Conservation (phyloP, 2,797 vertebrate genomes). For the Poecilia gillii region DNA sequence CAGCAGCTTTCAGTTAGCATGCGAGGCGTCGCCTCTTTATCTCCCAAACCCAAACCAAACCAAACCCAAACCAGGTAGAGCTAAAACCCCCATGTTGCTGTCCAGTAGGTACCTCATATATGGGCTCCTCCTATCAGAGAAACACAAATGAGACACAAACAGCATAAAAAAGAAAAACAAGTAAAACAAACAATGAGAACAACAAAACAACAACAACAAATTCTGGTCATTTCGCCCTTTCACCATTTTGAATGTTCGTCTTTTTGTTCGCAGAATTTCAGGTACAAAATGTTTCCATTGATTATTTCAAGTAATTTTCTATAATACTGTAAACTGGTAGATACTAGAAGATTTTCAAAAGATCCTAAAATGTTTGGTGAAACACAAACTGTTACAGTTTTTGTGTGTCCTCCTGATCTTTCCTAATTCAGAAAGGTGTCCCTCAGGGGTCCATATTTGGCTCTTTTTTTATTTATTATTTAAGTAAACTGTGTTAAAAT, state of each 20-base stretch:
- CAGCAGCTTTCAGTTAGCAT: background rate
- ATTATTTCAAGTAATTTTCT: no score
- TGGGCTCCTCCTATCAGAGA: slow-evolving; percentile 81
- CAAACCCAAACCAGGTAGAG: background rate
- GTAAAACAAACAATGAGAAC: slow-evolving; percentile 39
- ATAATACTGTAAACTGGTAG: background rate
- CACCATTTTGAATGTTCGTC: background rate
- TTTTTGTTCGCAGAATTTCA: background rate
- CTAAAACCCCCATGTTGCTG: slow-evolving; percentile 62
- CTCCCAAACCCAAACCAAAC: background rate
- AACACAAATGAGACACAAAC: slow-evolving; percentile 73
- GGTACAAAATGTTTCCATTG: background rate
- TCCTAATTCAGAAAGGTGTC: background rate
- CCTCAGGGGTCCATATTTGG: background rate
- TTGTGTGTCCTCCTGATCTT: background rate
- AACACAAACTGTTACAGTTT: background rate
- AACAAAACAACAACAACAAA: slow-evolving; percentile 13
- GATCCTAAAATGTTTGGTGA: background rate
- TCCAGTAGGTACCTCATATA: slow-evolving; percentile 81
- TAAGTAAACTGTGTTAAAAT: background rate
- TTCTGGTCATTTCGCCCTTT: background rate
- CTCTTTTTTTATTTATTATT: background rate
- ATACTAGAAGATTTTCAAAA: background rate
- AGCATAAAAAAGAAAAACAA: slow-evolving; percentile 32
- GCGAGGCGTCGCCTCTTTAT: background rate